Evolutionary conservation across 2,797 vertebrate species (phyloP).

Genomic region (Pangasius krempfi): DNA sequence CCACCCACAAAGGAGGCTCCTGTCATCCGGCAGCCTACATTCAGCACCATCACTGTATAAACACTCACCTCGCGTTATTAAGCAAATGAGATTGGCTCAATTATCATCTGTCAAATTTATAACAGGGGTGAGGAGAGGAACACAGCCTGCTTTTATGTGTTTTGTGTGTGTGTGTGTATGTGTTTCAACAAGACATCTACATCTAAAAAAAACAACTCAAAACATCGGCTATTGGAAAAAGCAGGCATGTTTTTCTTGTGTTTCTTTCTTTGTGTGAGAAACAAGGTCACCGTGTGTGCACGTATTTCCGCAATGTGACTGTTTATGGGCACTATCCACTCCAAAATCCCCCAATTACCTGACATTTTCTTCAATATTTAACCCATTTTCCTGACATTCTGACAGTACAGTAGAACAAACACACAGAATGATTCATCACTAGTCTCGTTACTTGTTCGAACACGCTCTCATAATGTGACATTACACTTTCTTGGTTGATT

Average conservation of each 20-base stretch:
- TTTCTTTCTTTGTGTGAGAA: neutral
- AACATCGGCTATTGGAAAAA: neutral
- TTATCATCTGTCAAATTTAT: conserved; percentile 61
- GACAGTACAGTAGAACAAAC: neutral
- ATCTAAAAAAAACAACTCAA: neutral
- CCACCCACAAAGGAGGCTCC: conserved; percentile 52
- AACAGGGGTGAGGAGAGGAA: conserved; percentile 35
- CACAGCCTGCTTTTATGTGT: conserved; percentile 26
- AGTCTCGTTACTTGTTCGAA: neutral
- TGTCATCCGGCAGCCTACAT: conserved; percentile 60
- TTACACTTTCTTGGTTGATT: neutral
- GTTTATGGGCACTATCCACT: neutral
- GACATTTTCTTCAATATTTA: neutral
- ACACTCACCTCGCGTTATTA: conserved; percentile 46
- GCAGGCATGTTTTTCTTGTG: neutral
- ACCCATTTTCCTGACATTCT: neutral
- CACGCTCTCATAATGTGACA: neutral
- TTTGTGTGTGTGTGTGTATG: conserved; percentile 3
- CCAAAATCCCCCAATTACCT: neutral
- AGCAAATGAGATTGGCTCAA: conserved; percentile 66
- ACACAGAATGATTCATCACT: neutral
- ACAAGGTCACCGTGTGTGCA: neutral
- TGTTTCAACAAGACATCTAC: neutral
- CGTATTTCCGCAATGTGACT: neutral
- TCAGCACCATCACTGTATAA: conserved; percentile 40